A percentile compares a stretch with the other conserved stretches of the same genome.
Evolutionary conservation across 2,888 invertebrate species (phyloP).

Genomic region (Scaptomyza cyrtandrae): DNA sequence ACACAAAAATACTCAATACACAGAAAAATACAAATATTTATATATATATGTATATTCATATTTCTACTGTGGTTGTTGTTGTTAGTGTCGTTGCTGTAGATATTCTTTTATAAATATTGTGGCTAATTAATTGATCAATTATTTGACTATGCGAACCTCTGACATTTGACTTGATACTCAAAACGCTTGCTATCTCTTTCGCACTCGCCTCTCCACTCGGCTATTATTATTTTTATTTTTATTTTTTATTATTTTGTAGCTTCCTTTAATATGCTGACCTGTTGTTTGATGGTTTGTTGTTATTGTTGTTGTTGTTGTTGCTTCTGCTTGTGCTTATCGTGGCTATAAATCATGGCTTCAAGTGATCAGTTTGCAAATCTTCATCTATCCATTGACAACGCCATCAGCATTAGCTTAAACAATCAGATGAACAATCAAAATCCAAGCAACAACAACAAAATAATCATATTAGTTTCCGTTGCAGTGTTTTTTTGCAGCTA

Average conservation of each 20-base stretch:
- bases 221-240: not conserved
- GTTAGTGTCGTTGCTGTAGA: conserved; percentile 11
- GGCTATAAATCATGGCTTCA: conserved; percentile 66
- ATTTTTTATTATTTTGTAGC: conserved; percentile 17
- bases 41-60: too few species aligned
- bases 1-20: conserved; percentile 2
- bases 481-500: conserved; percentile 44
- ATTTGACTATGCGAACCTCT: conserved; percentile 72
- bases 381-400: conserved; percentile 41
- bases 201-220: conserved; percentile 2
- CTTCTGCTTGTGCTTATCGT: conserved; percentile 4
- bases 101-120: conserved; percentile 54
- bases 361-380: conserved; percentile 59
- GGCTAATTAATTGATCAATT: conserved; percentile 80
- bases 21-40: too few species aligned
- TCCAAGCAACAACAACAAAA: not conserved
- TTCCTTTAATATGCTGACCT: conserved; percentile 71
- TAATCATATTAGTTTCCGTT: conserved; percentile 41
- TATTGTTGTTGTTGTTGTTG: conserved; percentile 14
- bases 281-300: conserved; percentile 45
- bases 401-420: conserved; percentile 24
- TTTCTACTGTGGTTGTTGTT: conserved; percentile 34
- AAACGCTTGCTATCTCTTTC: conserved; percentile 2
- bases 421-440: conserved; percentile 14
- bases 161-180: conserved; percentile 69